Conservation (phyloP, 2,888 invertebrate species). For the Iselma pallidipennis region DNA sequence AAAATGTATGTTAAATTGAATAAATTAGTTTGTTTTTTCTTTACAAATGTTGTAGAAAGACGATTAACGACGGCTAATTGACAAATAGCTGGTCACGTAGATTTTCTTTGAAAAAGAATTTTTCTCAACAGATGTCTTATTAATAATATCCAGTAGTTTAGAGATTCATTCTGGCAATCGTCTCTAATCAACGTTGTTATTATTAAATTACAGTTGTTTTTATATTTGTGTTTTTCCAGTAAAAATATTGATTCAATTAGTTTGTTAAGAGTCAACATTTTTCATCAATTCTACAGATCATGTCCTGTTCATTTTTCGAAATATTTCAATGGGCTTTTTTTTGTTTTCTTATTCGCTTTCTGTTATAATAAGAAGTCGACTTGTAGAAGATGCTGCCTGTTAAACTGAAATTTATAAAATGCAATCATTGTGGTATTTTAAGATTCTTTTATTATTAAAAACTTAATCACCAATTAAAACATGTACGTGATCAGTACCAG, state of each 20-base stretch:
- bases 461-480: slow-evolving; percentile 1
- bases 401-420: slow-evolving; percentile 2
- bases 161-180: no score
- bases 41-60: background rate
- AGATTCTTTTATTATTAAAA: background rate
- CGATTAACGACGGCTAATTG: no score
- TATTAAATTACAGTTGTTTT: background rate
- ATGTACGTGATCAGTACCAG: background rate
- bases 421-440: background rate
- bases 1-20: no score
- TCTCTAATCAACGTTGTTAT: no score
- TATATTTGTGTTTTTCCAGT: no score
- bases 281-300: no score
- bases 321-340: background rate
- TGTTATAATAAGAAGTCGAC: background rate
- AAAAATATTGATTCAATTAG: background rate
- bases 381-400: background rate
- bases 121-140: no score
- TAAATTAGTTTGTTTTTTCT: no score
- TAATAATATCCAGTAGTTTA: no score
- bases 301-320: background rate
- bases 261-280: background rate
- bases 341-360: background rate
- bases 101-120: no score
- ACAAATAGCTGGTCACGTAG: no score